Conservation (phyloP, 2,797 vertebrate genomes). For the Emydoidea blandingii region DNA sequence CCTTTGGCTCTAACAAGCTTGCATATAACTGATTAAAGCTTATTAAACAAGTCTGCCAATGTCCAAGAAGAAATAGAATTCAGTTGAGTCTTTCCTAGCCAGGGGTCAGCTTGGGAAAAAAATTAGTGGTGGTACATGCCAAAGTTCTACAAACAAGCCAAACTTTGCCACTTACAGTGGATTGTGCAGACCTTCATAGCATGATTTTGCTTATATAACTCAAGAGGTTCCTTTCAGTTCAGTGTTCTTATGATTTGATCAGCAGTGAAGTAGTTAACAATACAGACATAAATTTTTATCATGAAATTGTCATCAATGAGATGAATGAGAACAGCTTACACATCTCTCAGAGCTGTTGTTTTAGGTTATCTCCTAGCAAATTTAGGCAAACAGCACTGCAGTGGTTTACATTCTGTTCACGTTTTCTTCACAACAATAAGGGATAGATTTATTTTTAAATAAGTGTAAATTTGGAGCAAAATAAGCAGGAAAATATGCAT, state of each 20-base stretch:
- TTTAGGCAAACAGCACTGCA: background rate
- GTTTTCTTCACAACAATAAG: background rate
- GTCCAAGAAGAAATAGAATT: background rate
- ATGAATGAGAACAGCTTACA: background rate
- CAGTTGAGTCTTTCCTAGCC: background rate
- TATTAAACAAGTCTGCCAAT: background rate
- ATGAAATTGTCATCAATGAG: background rate
- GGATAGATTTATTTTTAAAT: background rate
- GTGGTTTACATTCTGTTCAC: background rate
- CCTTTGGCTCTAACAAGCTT: background rate
- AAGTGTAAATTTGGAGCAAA: background rate
- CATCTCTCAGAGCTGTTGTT: background rate
- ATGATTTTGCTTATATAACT: background rate
- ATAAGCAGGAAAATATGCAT: background rate
- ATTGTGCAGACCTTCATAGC: background rate
- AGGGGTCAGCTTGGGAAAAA: background rate
- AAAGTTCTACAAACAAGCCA: background rate
- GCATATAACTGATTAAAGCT: background rate
- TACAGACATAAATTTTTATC: background rate
- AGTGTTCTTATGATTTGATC: background rate
- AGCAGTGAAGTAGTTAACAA: background rate
- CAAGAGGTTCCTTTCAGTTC: no score
- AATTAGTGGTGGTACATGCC: background rate
- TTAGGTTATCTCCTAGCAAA: background rate
- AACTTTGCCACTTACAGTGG: background rate